Evolutionary conservation across 2,888 invertebrate genomes (phyloP), one percentile per base, ranked within the genome.

Genomic region (Ctena decussata): DNA sequence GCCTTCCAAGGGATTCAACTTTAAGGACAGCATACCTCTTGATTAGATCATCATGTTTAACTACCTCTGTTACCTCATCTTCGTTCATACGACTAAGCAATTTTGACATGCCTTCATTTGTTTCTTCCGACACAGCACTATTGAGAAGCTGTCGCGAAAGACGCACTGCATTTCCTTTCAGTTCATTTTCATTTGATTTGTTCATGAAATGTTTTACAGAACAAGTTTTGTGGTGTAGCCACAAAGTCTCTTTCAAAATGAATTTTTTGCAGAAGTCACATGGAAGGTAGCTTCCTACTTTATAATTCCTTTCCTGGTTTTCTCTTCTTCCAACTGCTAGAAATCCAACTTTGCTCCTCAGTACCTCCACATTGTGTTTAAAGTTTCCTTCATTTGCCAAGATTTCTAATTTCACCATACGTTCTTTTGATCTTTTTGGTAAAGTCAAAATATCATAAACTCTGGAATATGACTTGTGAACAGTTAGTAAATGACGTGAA

Each of bases 371-470:
- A 75, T 82, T 86, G 44, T 89, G 84, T 37, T 82, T 82, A 41
- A 89, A 86, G 37, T 86, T 89, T 57, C 86, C 86, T 72, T 86
- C 86, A 82, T 86, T 86, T n/a, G 71, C 86, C 39, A 86, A 72
- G 11, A 85, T n/a, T n/a, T n/a, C n/a, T n/a, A n/a, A n/a, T n/a
- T n/a, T n/a, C n/a, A n/a, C n/a, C n/a, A n/a, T n/a, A 37, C 84
- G 44, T 57, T 80, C 80, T 46, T 89, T 57, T 6, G 77, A 80
- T 75, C 41, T 65, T 70, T 86, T 84, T 24, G 82, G 80, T 37
- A 88, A 65, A 46, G 70, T 65, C 0, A 18, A 39, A 44, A 88
- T 71, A 32, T 76, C 44, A 15, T 21, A 27, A 11, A 86, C 82
- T 77, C 79, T 81, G 11, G 73, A 37, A 30, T 85, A 71, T 69